These are phyloP conservation scores for Salticus scenicus DNA, from an alignment of 2,888 invertebrate genomes.

Conservation along the genomic window DNA sequence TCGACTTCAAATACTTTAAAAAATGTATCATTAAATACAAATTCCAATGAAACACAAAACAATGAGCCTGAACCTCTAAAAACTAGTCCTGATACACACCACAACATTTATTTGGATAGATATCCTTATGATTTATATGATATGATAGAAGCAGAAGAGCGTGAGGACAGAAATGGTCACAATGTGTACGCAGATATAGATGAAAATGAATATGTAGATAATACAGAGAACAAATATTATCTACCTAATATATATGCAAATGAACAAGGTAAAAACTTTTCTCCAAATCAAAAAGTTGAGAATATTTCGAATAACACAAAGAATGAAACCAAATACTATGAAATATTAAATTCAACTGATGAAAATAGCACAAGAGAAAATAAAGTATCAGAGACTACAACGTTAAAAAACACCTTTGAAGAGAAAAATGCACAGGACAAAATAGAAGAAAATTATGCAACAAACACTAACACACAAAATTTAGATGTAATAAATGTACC, in stretches of 20 bases:
- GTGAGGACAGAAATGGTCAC: conserved; percentile 28
- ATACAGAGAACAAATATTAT: conserved; percentile 37
- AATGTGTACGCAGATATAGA: background rate
- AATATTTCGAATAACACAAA: background rate
- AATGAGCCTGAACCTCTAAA: conserved; percentile 38
- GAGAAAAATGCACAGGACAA: background rate
- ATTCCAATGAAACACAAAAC: conserved; percentile 23
- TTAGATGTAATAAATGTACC: background rate
- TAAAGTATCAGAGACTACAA: background rate
- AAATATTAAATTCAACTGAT: background rate
- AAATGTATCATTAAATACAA: background rate
- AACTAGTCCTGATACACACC: conserved; percentile 39
- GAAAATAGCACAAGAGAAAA: background rate
- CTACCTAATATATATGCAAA: conserved; percentile 20
- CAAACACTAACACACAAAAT: background rate
- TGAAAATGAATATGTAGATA: conserved; percentile 13
- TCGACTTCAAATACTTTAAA: conserved; percentile 21
- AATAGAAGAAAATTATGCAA: background rate
- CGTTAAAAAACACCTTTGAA: background rate
- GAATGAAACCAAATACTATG: background rate
- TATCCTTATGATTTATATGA: conserved; percentile 57
- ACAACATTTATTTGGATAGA: conserved; percentile 22
- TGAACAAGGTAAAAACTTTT: conserved; percentile 47
- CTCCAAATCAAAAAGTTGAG: conserved; percentile 26
- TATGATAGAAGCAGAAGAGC: conserved; percentile 34